Conservation (phyloP, 35 echinoderm and acorn worm genomes). For the Anneissia japonica region DNA sequence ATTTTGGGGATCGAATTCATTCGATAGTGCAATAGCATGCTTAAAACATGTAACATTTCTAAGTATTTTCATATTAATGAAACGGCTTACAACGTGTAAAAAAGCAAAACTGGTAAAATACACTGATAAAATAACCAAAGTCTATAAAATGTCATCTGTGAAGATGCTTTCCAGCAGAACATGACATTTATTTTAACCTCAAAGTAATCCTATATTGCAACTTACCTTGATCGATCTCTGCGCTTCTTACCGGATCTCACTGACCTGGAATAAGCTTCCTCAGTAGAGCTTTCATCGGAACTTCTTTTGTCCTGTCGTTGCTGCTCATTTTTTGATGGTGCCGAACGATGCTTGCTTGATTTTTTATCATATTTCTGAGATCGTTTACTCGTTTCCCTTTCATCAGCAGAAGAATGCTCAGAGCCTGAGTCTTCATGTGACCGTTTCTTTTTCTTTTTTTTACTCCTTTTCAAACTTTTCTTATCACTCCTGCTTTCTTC, state of each 20-base stretch:
- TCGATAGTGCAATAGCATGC: too few species aligned
- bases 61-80: too few species aligned
- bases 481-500: not conserved
- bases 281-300: not conserved
- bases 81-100: too few species aligned
- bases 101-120: too few species aligned
- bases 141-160: too few species aligned
- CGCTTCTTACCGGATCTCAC: not conserved
- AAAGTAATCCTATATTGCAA: not conserved
- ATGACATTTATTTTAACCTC: too few species aligned
- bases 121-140: too few species aligned
- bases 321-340: not conserved
- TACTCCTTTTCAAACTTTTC: not conserved
- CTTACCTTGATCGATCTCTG: not conserved
- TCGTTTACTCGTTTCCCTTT: not conserved
- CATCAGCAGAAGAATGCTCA: not conserved
- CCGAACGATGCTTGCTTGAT: too few species aligned
- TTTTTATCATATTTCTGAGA: not conserved
- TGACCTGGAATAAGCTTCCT: not conserved
- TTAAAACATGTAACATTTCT: too few species aligned
- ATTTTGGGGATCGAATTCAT: too few species aligned
- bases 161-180: too few species aligned
- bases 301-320: not conserved
- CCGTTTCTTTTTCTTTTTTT: not conserved
- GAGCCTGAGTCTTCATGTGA: not conserved